A percentile compares a stretch with the other conserved stretches of the same genome.
Evolutionary conservation across 1,140 invertebrate species (phyloP).

Genomic region (Antheraea mylitta): DNA sequence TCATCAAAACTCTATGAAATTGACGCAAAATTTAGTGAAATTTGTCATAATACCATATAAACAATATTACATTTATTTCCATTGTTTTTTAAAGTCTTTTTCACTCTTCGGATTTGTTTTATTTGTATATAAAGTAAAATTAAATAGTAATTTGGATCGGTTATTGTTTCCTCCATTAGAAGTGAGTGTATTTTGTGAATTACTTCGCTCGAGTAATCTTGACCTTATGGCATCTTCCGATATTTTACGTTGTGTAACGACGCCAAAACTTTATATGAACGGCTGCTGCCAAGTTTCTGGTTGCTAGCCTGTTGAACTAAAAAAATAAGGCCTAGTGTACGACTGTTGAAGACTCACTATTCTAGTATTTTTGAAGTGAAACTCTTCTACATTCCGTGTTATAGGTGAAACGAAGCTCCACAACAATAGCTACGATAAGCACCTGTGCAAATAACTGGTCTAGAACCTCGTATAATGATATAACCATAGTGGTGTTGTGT

Average conservation of each 20-base stretch:
- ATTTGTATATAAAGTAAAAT: conserved; percentile 18
- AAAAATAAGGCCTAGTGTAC: conserved; percentile 18
- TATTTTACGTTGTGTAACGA: conserved; percentile 73
- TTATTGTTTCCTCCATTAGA: conserved; percentile 13
- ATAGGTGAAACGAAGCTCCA: conserved; percentile 10
- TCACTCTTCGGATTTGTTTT: conserved; percentile 45
- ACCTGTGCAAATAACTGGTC: conserved; percentile 42
- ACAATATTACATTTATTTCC: conserved; percentile 60
- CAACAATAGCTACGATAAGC: conserved; percentile 13
- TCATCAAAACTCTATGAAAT: not conserved
- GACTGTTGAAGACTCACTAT: conserved; percentile 37
- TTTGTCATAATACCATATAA: conserved; percentile 74
- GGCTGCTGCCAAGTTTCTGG: conserved; percentile 59
- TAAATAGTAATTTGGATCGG: conserved; percentile 4
- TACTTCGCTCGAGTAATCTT: conserved; percentile 51
- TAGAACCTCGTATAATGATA: conserved; percentile 45
- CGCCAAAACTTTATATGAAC: conserved; percentile 48
- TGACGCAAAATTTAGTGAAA: conserved; percentile 31
- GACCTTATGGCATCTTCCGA: conserved; percentile 62
- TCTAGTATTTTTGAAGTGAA: conserved; percentile 35
- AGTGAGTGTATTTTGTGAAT: conserved; percentile 48
- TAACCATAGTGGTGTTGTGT: conserved; percentile 42
- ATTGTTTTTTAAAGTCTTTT: conserved; percentile 61
- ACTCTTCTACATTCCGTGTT: conserved; percentile 22
- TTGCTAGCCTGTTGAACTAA: conserved; percentile 26